Conservation (phyloP, 2,888 invertebrate species). For the Archips crataeganus region DNA sequence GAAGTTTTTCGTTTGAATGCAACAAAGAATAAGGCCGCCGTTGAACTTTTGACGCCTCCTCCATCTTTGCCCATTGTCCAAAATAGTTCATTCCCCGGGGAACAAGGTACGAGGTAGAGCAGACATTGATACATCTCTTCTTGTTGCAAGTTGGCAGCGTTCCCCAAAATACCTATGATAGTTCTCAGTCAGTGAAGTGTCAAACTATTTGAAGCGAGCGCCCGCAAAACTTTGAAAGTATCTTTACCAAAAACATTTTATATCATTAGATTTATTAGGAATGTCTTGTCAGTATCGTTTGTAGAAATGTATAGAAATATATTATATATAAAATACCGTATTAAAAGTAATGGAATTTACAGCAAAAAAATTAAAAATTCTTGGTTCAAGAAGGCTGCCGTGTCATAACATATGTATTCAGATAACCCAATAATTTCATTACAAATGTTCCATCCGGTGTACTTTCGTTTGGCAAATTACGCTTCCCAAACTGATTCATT, state of each 20-base stretch:
- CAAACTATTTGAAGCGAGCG: constrained; percentile 2
- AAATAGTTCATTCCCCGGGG: constrained; percentile 54
- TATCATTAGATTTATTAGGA: background rate
- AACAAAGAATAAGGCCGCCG: constrained; percentile 13
- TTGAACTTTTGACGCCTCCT: constrained; percentile 41
- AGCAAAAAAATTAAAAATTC: too few relatives aligned
- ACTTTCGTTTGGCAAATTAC: too few relatives aligned
- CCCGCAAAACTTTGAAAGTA: background rate
- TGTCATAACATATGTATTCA: too few relatives aligned
- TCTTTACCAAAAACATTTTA: background rate
- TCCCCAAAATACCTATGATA: constrained; percentile 50
- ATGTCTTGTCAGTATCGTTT: background rate
- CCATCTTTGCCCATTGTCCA: constrained; percentile 52
- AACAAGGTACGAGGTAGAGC: constrained; percentile 42
- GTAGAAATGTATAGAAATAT: background rate
- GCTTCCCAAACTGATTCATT: too few relatives aligned
- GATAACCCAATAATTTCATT: too few relatives aligned
- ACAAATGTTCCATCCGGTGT: too few relatives aligned
- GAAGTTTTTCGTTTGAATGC: background rate
- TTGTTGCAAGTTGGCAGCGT: constrained; percentile 49
- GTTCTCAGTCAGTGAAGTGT: constrained; percentile 45
- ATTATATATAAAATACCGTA: too few relatives aligned
- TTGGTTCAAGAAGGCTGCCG: too few relatives aligned
- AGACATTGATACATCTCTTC: constrained; percentile 53
- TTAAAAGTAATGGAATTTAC: too few relatives aligned